Conservation (phyloP, 1,140 invertebrate genomes). For the Atopsyche davidsoni region DNA sequence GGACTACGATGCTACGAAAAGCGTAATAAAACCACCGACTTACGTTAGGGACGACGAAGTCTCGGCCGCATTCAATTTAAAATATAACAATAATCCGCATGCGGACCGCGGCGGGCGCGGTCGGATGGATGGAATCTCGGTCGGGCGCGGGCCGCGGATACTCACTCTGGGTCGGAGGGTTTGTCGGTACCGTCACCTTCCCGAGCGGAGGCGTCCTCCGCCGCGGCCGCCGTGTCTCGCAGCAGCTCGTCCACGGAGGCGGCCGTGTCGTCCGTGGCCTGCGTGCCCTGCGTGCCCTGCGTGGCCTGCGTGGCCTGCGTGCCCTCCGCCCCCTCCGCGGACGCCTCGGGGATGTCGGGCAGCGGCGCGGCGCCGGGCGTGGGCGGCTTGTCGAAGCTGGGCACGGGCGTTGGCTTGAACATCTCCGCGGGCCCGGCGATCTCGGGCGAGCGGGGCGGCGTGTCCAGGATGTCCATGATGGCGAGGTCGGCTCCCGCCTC, state of each 20-base stretch:
- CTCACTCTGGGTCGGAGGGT: slow-evolving; percentile 27
- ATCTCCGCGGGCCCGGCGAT: slow-evolving; percentile 12
- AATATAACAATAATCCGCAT: slow-evolving; percentile 23
- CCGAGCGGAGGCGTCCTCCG: neutral
- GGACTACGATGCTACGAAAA: slow-evolving; percentile 20
- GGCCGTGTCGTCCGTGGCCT: neutral
- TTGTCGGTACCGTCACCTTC: slow-evolving; percentile 4
- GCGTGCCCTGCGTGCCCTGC: slow-evolving; percentile 14
- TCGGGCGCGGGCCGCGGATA: slow-evolving; percentile 16
- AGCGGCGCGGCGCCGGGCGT: slow-evolving; percentile 20
- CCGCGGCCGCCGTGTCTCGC: slow-evolving; percentile 3
- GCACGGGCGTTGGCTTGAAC: slow-evolving; percentile 27
- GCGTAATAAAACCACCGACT: slow-evolving; percentile 25
- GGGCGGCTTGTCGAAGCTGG: slow-evolving; percentile 28
- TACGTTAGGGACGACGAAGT: slow-evolving; percentile 28
- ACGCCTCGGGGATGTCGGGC: slow-evolving; percentile 21
- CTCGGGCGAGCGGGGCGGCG: slow-evolving; percentile 14
- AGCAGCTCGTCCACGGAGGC: slow-evolving; percentile 20
- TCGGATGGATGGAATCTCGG: slow-evolving; percentile 9
- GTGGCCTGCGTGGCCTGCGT: neutral
- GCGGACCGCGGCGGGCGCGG: neutral
- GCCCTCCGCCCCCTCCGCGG: slow-evolving; percentile 26
- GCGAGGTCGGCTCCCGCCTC: slow-evolving; percentile 6
- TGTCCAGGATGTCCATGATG: slow-evolving; percentile 15
- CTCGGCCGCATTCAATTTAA: slow-evolving; percentile 30